Percentiles rank a stretch among this genome's conserved stretches.
phyloP scores from a whole-genome alignment of 2,113 vertebrate genomes.

The Hydropotes inermis region DNA sequence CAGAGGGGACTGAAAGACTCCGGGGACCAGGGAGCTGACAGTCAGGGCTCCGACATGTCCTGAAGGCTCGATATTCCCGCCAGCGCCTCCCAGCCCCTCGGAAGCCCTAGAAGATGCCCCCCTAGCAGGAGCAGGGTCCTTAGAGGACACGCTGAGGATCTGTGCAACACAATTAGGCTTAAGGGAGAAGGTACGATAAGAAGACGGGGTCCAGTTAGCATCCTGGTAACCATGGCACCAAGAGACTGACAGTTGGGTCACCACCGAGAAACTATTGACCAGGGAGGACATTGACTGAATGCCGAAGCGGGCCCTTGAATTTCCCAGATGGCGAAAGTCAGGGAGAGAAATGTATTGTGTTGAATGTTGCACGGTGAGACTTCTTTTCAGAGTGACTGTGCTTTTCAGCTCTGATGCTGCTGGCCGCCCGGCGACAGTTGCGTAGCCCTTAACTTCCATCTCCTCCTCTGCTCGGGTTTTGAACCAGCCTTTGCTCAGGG shows the following conservation, averaged over 20 bases:
- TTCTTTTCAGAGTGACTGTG: neutral
- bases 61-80: neutral
- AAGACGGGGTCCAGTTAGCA: neutral
- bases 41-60: neutral
- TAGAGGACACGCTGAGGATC: neutral
- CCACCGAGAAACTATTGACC: conserved; percentile 34
- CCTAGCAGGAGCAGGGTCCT: neutral
- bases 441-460: neutral
- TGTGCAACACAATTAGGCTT: neutral
- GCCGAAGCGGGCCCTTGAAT: neutral
- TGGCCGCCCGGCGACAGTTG: neutral
- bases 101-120: neutral
- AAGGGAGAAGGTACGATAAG: neutral
- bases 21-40: neutral
- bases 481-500: neutral
- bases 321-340: neutral
- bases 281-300: neutral
- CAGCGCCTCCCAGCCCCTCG: neutral
- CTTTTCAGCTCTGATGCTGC: neutral
- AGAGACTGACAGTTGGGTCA: conserved; percentile 16
- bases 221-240: conserved; percentile 44
- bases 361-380: neutral
- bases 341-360: neutral
- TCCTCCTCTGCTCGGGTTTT: neutral
- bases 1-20: neutral